These are phyloP conservation scores for Tetrapedia diversipes DNA, from an alignment of 2,888 invertebrate species.

Conservation along the genomic window DNA sequence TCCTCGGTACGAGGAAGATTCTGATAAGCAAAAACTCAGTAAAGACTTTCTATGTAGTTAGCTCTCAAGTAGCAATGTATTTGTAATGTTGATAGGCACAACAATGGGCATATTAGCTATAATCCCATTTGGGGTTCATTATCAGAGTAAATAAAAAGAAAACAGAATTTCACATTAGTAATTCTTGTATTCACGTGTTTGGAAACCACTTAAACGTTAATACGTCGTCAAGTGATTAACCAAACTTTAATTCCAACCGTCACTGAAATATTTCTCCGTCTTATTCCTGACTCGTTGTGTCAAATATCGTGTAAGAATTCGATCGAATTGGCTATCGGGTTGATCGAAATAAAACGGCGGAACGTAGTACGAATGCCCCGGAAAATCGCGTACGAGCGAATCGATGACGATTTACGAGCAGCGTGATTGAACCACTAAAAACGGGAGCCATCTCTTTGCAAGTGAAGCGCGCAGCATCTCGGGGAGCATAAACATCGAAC, in stretches of 20 bases:
- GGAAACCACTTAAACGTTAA: neutral
- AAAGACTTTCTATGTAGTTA: too few relatives aligned
- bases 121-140: too few relatives aligned
- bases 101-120: too few relatives aligned
- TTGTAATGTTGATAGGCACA: too few relatives aligned
- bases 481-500: constrained; percentile 44
- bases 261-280: neutral
- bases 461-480: constrained; percentile 36
- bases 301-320: neutral
- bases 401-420: constrained; percentile 54
- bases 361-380: constrained; percentile 45
- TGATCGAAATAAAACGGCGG: constrained; percentile 38
- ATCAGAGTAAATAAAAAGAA: too few relatives aligned
- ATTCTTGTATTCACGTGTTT: too few relatives aligned
- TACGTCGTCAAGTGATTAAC: neutral
- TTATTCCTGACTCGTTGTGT: neutral
- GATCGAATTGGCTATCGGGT: constrained; percentile 6
- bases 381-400: constrained; percentile 38
- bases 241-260: neutral
- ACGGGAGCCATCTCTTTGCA: constrained; percentile 35
- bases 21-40: too few relatives aligned
- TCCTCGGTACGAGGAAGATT: too few relatives aligned
- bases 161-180: too few relatives aligned
- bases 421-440: constrained; percentile 54
- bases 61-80: too few relatives aligned